Evolutionary conservation across 2,888 invertebrate species (phyloP).

Genomic region (Agriopis leucophaearia): DNA sequence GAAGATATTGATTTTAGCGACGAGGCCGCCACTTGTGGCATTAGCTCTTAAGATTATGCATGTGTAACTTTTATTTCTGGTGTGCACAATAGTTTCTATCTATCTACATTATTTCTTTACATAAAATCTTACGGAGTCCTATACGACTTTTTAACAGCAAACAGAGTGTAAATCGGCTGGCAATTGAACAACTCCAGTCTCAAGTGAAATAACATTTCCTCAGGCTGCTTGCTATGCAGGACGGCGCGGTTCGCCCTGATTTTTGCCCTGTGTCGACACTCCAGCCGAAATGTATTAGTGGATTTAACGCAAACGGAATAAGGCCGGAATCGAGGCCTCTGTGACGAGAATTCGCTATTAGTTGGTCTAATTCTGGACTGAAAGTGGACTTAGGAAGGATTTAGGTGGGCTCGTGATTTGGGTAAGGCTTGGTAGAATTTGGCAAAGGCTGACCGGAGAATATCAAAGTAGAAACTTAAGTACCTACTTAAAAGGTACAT

Average conservation of each 20-base stretch:
- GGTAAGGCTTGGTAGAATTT: slow-evolving; percentile 20
- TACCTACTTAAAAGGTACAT: neutral
- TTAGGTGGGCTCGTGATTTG: slow-evolving; percentile 33
- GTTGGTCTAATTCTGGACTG: slow-evolving; percentile 48
- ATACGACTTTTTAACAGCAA: neutral
- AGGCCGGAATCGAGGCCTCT: slow-evolving; percentile 64
- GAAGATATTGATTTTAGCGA: no score
- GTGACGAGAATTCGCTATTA: slow-evolving; percentile 76
- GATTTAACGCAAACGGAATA: slow-evolving; percentile 78
- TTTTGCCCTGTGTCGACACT: slow-evolving; percentile 81
- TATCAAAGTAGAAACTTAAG: slow-evolving; percentile 6
- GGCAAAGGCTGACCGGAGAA: slow-evolving; percentile 10
- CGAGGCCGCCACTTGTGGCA: no score
- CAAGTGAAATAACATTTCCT: slow-evolving; percentile 53
- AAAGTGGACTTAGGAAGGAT: slow-evolving; percentile 43
- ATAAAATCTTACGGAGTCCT: neutral
- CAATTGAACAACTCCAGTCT: slow-evolving; percentile 48
- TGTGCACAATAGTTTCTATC: no score
- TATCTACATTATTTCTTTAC: neutral
- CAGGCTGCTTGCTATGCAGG: slow-evolving; percentile 80
- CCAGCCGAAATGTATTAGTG: slow-evolving; percentile 81
- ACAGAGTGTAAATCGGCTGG: slow-evolving; percentile 15
- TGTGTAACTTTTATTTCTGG: no score
- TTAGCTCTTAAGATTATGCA: no score
- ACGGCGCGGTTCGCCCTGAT: slow-evolving; percentile 74